Percentiles rank a stretch among this genome's conserved stretches.
phyloP scores from a whole-genome alignment of 2,113 vertebrate genomes.

The Solenodon paradoxus region DNA sequence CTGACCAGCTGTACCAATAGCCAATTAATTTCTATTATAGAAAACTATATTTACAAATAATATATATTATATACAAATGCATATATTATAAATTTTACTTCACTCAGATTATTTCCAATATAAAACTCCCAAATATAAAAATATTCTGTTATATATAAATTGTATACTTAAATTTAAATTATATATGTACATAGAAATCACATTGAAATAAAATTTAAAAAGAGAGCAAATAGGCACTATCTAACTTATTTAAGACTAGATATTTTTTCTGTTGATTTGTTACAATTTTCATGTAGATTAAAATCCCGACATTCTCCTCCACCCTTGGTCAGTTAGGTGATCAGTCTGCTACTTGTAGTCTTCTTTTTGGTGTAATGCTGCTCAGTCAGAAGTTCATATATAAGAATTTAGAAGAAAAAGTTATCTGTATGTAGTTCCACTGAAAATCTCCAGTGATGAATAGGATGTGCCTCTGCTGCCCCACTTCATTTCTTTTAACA shows the following conservation, averaged over 20 bases:
- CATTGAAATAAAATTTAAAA: no score
- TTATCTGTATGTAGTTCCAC: not conserved
- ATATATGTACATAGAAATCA: no score
- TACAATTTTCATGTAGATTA: not conserved
- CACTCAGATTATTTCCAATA: not conserved
- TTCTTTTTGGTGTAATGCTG: fast-evolving
- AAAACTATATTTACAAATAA: not conserved
- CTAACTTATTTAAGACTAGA: not conserved
- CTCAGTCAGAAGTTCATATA: fast-evolving
- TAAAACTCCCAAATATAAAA: not conserved
- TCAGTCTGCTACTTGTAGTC: no score
- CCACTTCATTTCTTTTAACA: not conserved
- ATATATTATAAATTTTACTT: not conserved
- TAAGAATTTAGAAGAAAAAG: not conserved
- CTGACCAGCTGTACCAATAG: not conserved
- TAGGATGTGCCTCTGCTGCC: not conserved
- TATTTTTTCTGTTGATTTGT: not conserved
- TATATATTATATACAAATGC: no score
- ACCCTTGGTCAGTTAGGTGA: not conserved
- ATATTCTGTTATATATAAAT: not conserved
- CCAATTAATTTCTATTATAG: not conserved
- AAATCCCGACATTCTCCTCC: not conserved
- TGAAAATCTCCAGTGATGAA: not conserved
- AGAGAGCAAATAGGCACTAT: not conserved
- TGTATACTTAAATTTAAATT: not conserved